These are phyloP conservation scores for Acheta domesticus DNA, from an alignment of 2,888 invertebrate genomes.

Conservation along the genomic window DNA sequence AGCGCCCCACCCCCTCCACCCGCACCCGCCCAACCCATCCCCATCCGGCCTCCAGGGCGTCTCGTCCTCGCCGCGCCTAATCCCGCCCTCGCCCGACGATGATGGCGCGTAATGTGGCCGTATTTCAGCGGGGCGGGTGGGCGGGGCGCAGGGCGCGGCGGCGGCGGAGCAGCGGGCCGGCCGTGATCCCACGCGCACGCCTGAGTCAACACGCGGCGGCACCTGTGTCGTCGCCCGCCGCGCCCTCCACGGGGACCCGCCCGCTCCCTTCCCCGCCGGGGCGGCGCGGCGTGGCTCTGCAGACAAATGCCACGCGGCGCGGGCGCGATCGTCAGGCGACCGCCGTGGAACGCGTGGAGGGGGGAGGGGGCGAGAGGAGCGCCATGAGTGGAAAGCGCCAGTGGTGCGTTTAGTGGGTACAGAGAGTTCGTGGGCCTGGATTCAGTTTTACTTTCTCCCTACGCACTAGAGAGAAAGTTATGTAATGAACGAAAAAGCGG, in stretches of 20 bases:
- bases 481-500: too few species aligned
- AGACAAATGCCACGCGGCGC: not conserved
- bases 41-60: too few species aligned
- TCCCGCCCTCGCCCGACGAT: not conserved
- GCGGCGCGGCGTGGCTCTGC: not conserved
- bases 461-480: too few species aligned
- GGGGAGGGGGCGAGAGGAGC: not conserved
- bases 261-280: not conserved
- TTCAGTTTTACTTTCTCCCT: too few species aligned
- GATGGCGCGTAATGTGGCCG: slow-evolving; percentile 6
- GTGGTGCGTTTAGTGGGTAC: too few species aligned
- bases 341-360: not conserved
- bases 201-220: not conserved
- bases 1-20: too few species aligned
- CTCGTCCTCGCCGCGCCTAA: not conserved
- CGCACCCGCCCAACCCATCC: too few species aligned
- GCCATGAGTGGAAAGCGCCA: too few species aligned
- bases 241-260: not conserved
- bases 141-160: not conserved
- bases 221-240: not conserved
- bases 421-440: too few species aligned
- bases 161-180: not conserved
- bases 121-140: slow-evolving; percentile 3
- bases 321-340: not conserved
- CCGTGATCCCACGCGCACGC: not conserved